Evolutionary conservation across 2,888 invertebrate species (phyloP), one percentile per base, ranked within the genome.

Genomic region (Drosophila monieri): DNA sequence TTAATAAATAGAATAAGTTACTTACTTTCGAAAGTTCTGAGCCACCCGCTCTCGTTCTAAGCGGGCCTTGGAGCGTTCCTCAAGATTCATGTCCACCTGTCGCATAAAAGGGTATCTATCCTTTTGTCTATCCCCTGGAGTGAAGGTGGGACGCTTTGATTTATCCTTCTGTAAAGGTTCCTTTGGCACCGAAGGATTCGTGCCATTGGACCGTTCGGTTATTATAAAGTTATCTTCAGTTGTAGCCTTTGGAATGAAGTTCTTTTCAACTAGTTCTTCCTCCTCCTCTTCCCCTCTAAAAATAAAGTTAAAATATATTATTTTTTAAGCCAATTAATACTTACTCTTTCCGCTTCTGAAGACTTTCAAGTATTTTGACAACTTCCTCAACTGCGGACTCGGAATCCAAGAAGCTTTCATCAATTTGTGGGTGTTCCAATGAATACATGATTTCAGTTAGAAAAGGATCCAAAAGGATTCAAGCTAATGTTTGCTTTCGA

Each of bases 71-170:
- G 94, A 93, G 25, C 97, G 93, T 76, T 92, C 92, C 3, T 94
- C 94, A 0, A 95, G 96, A 88, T 97, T 97, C 80, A 93, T 93
- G 80, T 96, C 95, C 8, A 96, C 92, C 89, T 94, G 94, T 49
- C 93, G 93, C 96, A 96, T 97, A 91, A 96, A 97, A 2, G 93
- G 93, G 23, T 94, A 94, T 92, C 93, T 92, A 85, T 93, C 92
- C 70, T 93, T 91, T 85, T 92, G 92, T 9, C 87, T 91, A 90
- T 64, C 65, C 0, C 21, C 4, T 12, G 83, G 51, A 5, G 27
- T 41, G 2, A 32, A 54, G 12, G 68, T 56, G 8, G 14, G 49
- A 1, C 15, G 25, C 15, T 61, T 48, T 0, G 18, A 6, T 44
- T 49, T 53, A 15, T 10, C 27, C 6, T 18, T 64, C 8, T 21